Conservation (phyloP, 1,140 invertebrate genomes). For the Zaprionus vittiger region DNA sequence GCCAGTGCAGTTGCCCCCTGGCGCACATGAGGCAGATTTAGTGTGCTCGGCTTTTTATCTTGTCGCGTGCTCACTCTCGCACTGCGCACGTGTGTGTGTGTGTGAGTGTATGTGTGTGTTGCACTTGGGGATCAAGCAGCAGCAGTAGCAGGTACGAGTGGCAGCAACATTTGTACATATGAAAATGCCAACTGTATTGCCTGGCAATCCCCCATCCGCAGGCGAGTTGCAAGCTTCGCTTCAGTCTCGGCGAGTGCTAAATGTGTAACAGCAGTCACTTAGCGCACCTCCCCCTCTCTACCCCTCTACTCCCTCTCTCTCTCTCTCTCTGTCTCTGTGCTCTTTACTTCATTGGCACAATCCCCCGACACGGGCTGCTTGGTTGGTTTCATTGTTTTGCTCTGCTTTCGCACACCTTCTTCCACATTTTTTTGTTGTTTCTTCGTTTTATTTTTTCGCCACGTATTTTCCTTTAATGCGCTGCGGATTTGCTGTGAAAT, state of each 20-base stretch:
- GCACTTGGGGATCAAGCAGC: slow-evolving; percentile 62
- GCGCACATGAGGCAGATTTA: slow-evolving; percentile 78
- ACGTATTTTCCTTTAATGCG: slow-evolving; percentile 81
- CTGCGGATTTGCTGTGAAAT: slow-evolving; percentile 80
- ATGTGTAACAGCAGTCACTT: slow-evolving; percentile 78
- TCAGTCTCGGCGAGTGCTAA: slow-evolving; percentile 50
- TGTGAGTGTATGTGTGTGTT: slow-evolving; percentile 19
- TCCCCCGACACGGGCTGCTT: slow-evolving; percentile 62
- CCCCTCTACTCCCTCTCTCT: background rate
- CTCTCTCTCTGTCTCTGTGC: slow-evolving; percentile 27
- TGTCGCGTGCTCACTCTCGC: slow-evolving; percentile 53
- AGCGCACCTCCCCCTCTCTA: slow-evolving; percentile 46
- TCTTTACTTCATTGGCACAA: slow-evolving; percentile 81
- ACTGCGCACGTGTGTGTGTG: slow-evolving; percentile 24
- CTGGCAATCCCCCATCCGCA: slow-evolving; percentile 70
- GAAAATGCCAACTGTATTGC: slow-evolving; percentile 65
- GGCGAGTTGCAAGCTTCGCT: slow-evolving; percentile 3
- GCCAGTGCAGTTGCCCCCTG: slow-evolving; percentile 47
- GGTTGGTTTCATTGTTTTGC: slow-evolving; percentile 71
- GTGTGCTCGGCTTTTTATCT: slow-evolving; percentile 70
- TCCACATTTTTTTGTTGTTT: slow-evolving; percentile 38
- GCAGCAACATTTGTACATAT: slow-evolving; percentile 72
- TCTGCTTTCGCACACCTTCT: slow-evolving; percentile 41
- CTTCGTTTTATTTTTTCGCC: slow-evolving; percentile 57
- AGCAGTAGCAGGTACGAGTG: slow-evolving; percentile 32